Conservation (phyloP, 2,888 invertebrate species). For the Cylindroiulus punctatus region DNA sequence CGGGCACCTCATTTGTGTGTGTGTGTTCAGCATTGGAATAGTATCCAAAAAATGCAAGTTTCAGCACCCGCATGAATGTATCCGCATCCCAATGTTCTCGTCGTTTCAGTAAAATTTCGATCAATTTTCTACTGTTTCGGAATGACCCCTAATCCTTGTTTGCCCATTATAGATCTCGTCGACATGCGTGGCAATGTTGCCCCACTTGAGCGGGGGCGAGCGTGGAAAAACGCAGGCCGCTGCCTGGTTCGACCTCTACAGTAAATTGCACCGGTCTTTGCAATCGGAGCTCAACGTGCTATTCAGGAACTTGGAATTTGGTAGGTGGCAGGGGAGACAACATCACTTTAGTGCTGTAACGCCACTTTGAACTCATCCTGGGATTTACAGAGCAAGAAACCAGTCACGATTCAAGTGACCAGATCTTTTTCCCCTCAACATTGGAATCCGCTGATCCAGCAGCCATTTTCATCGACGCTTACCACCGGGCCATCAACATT, state of each 20-base stretch:
- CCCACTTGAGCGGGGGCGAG: background rate
- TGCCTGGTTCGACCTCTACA: background rate
- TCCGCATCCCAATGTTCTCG: too few species aligned
- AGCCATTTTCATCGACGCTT: background rate
- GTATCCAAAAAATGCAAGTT: too few species aligned
- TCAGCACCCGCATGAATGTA: too few species aligned
- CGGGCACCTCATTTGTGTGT: too few species aligned
- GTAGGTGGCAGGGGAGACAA: background rate
- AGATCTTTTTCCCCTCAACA: background rate
- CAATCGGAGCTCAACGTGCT: background rate
- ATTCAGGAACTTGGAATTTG: background rate
- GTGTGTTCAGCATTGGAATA: too few species aligned
- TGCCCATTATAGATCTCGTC: background rate
- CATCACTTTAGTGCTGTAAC: background rate
- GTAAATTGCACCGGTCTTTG: background rate
- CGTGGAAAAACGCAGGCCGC: background rate
- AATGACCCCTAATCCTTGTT: too few species aligned
- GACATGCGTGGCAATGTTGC: background rate
- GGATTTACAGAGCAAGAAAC: background rate
- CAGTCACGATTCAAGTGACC: background rate
- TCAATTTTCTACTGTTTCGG: too few species aligned
- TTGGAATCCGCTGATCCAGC: background rate
- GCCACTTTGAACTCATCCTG: background rate
- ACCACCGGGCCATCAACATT: background rate
- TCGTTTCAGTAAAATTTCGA: too few species aligned